Evolutionary conservation across 1,140 invertebrate species (phyloP), one percentile per base, ranked within the genome.

Genomic region (Eriosoma lanigerum): DNA sequence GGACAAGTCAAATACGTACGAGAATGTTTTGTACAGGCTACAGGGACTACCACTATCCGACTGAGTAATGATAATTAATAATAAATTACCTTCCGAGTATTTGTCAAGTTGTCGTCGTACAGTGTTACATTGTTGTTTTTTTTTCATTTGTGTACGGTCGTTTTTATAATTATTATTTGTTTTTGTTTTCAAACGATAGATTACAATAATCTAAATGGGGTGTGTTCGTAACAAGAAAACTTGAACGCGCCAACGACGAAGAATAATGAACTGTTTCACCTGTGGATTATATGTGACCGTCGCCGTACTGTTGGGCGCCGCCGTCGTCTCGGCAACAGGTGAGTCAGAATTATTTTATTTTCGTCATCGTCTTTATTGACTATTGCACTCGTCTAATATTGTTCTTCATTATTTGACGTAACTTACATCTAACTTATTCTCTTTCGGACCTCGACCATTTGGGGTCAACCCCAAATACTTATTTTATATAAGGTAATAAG

Each of bases 11-110:
- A 12, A 8, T 4, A 17, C 4, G 3, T 9, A 1, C 3, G 62
- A 26, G 32, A 19, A 70, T 70, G 66, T 70, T n/a, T n/a, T n/a
- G n/a, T n/a, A n/a, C n/a, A n/a, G n/a, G n/a, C 17, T 66, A 19
- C 66, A 44, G 62, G 62, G 32, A 38, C 62, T 44, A 66, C 62
- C 9, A 13, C 32, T 19, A 17, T 66, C 17, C 19, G 52, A 54
- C 3, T 19, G n/a, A 52, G 6, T 19, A 19, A n/a, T 9, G 19
- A 21, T 19, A 19, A 15, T 52, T 38, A 38, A 38, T 38, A 38
- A 4, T 38, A n/a, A 19, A 17, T 5, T 17, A 17, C 2, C 15
- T 17, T 15, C 50, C 3, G 50, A 13, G 48, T 8, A 50, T 50
- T 4, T 2, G 2, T 19, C 15, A 19, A 4, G 50, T 19, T 17